Evolutionary conservation across 2,888 invertebrate genomes (phyloP).

Genomic region (Polyploca ridens): DNA sequence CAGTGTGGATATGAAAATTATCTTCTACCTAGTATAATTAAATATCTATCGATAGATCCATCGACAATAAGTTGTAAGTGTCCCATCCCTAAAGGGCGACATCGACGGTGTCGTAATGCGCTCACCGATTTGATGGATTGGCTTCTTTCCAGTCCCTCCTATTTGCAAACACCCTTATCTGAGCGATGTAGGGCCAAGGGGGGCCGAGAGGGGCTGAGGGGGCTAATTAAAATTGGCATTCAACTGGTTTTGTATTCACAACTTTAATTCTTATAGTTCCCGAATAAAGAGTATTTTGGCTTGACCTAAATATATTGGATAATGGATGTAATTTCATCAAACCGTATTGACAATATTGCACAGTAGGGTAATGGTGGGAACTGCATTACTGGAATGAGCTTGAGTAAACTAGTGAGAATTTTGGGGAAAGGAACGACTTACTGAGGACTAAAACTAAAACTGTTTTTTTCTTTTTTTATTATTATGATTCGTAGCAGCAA

Average conservation of each 20-base stretch:
- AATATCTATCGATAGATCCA: not conserved
- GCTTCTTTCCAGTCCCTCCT: constrained; percentile 82
- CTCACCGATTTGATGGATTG: constrained; percentile 83
- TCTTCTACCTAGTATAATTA: too few species aligned
- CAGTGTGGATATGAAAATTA: too few species aligned
- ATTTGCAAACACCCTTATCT: constrained; percentile 84
- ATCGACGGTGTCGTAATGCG: constrained; percentile 81
- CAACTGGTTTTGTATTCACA: constrained; percentile 34
- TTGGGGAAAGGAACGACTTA: too few species aligned
- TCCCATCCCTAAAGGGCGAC: constrained; percentile 63
- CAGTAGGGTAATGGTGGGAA: constrained; percentile 34
- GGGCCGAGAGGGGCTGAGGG: constrained; percentile 27
- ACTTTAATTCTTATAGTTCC: constrained; percentile 32
- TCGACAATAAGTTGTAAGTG: not conserved
- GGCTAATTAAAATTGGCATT: constrained; percentile 82
- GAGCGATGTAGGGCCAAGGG: constrained; percentile 46
- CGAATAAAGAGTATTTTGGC: constrained; percentile 38
- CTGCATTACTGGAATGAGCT: constrained; percentile 47
- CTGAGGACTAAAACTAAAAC: too few species aligned
- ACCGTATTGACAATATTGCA: constrained; percentile 2
- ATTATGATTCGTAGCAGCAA: too few species aligned
- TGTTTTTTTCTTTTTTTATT: too few species aligned
- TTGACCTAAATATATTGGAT: not conserved
- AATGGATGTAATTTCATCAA: not conserved
- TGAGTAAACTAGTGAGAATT: constrained; percentile 28